Base-by-base conservation (phyloP, 2,888 invertebrate species). In the Augiades crinisus region DNA sequence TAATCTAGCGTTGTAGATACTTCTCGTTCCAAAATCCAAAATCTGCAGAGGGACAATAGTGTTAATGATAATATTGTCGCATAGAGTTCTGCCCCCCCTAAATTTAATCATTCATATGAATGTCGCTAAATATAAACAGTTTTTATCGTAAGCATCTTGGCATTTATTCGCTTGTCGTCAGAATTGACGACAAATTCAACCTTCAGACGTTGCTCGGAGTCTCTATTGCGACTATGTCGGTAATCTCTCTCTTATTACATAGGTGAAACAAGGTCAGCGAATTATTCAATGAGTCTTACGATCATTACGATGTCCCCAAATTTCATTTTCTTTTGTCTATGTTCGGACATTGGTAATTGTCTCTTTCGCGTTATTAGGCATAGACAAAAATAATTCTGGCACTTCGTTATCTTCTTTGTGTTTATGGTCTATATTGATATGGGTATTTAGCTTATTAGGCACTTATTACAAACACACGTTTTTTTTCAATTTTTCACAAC, bases 131-230 rank as follows among this genome's bases (percentile, higher is more conserved):
- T 21, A 38, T n/a, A 40, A 19, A 37, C 27, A 37, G 33, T 33
- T 41, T 34, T 30, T 37, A 36, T 19, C 16, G 16, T 37, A 17
- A 38, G 30, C 43, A 19, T 43, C 31, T 40, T 31, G 38, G 19
- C 47, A 40, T 47, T 47, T 31, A 14, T 47, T 31, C 37, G 13
- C 13, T 40, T 38, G 47, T 21, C 47, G 31, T 31, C 47, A 40
- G 12, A 7, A 47, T 22, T 47, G 47, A 47, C 47, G 47, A 47
- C 47, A 47, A 31, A 13, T 38, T 38, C 36, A 47, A 40, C 47
- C 47, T 47, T 47, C 31, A 22, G 31, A 38, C 30, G 24, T 19
- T n/a, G 24, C 14, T 22, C 10, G 22, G 12, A 38, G 22, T 36
- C 16, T 22, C 14, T 40, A 24, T 24, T 40, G 24, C 14, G 13